Percentiles rank a stretch among this genome's conserved stretches.
These are phyloP conservation scores for Epizoanthus illoricatus DNA, from an alignment of 92 coral and sea anemone genomes.

Conservation along the genomic window DNA sequence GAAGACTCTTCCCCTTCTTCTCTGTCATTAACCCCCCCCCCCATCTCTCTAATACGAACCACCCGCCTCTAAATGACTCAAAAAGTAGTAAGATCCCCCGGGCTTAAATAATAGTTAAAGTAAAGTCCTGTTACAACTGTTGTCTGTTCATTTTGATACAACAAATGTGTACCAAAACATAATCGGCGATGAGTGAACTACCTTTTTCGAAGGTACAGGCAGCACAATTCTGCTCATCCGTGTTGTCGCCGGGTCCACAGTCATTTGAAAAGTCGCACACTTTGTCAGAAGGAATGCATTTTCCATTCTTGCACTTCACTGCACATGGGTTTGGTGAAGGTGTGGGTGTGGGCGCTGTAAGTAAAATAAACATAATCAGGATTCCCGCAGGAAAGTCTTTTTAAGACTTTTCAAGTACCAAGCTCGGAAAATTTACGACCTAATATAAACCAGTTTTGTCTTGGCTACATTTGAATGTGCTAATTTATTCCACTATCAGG, in stretches of 20 bases:
- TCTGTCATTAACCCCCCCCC: background rate
- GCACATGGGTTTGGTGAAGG: conserved; percentile 94
- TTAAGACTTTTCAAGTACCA: too few relatives aligned
- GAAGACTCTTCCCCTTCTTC: too few relatives aligned
- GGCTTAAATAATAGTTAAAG: too few relatives aligned
- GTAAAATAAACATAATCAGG: background rate
- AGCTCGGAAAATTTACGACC: too few relatives aligned
- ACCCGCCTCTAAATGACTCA: too few relatives aligned
- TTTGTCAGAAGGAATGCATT: conserved; percentile 66
- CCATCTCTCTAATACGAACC: too few relatives aligned
- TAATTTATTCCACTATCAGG: too few relatives aligned
- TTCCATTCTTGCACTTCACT: conserved; percentile 71
- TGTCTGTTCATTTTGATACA: background rate
- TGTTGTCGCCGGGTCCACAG: conserved; percentile 85
- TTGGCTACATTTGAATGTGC: too few relatives aligned
- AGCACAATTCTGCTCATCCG: conserved; percentile 83
- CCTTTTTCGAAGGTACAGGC: conserved; percentile 90
- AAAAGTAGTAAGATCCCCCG: too few relatives aligned
- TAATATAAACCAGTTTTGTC: too few relatives aligned
- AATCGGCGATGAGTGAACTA: conserved; percentile 1
- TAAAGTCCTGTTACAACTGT: background rate
- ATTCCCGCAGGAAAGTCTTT: too few relatives aligned
- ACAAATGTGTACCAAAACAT: background rate
- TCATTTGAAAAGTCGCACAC: conserved; percentile 93
- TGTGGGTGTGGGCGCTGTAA: conserved; percentile 79